These are phyloP conservation scores for Podarcis raffonei DNA, from an alignment of 2,113 vertebrate species.

Conservation along the genomic window DNA sequence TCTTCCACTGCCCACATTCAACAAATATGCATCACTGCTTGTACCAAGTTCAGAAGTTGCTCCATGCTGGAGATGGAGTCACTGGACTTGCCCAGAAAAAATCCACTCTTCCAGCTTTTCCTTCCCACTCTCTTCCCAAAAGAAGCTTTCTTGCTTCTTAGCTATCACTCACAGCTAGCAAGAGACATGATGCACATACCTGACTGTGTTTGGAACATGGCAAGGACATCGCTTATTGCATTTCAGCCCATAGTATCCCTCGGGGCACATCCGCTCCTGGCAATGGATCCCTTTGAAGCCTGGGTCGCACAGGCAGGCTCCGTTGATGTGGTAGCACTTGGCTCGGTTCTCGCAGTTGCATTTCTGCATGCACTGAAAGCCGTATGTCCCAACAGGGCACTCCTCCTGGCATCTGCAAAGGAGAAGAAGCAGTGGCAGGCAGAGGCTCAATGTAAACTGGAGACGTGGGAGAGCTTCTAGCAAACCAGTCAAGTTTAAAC, in stretches of 20 bases:
- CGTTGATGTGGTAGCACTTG: constrained; percentile 92
- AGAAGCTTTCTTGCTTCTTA: background rate
- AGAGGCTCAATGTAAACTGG: background rate
- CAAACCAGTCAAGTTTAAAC: background rate
- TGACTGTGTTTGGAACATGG: constrained; percentile 86
- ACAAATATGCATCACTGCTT: background rate
- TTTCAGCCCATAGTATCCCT: constrained; percentile 89
- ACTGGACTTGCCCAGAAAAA: background rate
- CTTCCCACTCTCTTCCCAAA: background rate
- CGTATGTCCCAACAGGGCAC: constrained; percentile 91
- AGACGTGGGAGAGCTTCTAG: too few relatives aligned
- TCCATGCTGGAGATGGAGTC: background rate
- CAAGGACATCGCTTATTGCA: constrained; percentile 94
- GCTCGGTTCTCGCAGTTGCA: constrained; percentile 95
- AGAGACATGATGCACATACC: constrained; percentile 70
- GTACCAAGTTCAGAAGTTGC: background rate
- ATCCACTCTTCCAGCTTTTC: background rate
- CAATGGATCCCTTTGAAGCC: constrained; percentile 94
- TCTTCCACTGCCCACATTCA: too few relatives aligned
- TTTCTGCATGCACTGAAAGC: constrained; percentile 87
- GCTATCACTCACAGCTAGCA: background rate
- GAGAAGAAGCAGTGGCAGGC: background rate
- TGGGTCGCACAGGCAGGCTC: constrained; percentile 90
- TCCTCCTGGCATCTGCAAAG: constrained; percentile 92
- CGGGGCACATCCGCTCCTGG: constrained; percentile 92